These are phyloP conservation scores for Edolisoma coerulescens DNA, from an alignment of 2,113 vertebrate genomes.

Conservation along the genomic window DNA sequence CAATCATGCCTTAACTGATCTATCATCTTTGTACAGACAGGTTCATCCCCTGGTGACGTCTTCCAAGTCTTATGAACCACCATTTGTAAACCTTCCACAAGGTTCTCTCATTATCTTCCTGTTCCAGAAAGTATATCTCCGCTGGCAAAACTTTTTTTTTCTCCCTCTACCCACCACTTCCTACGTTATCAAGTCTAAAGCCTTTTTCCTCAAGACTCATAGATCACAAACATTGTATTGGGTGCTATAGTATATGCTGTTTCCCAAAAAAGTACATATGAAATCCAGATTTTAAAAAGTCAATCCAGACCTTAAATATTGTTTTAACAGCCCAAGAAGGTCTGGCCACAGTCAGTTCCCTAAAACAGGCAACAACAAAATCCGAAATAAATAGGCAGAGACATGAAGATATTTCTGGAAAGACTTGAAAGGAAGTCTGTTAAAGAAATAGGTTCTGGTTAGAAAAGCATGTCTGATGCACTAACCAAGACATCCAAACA, in stretches of 20 bases:
- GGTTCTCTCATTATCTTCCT: neutral
- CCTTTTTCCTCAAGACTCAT: neutral
- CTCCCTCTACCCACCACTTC: neutral
- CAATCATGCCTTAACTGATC: neutral
- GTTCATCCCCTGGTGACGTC: neutral
- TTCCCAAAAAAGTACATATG: neutral
- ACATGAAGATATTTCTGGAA: conserved; percentile 18
- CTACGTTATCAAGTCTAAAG: neutral
- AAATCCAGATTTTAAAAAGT: neutral
- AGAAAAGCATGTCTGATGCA: neutral
- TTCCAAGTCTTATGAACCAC: neutral
- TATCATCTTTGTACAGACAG: neutral
- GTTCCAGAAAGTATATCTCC: neutral
- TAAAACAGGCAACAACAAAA: conserved; percentile 56
- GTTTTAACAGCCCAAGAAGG: conserved; percentile 45
- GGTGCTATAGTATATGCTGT: neutral
- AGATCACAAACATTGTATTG: neutral
- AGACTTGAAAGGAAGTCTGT: neutral
- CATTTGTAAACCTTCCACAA: neutral
- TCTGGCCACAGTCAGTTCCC: conserved; percentile 33
- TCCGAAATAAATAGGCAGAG: conserved; percentile 30
- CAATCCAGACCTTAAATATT: conserved; percentile 54
- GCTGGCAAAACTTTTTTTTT: neutral
- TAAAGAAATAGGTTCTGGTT: conserved; percentile 19
- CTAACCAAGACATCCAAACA: neutral